Conservation (phyloP, 2,888 invertebrate species). For the Dryococelus australis region DNA sequence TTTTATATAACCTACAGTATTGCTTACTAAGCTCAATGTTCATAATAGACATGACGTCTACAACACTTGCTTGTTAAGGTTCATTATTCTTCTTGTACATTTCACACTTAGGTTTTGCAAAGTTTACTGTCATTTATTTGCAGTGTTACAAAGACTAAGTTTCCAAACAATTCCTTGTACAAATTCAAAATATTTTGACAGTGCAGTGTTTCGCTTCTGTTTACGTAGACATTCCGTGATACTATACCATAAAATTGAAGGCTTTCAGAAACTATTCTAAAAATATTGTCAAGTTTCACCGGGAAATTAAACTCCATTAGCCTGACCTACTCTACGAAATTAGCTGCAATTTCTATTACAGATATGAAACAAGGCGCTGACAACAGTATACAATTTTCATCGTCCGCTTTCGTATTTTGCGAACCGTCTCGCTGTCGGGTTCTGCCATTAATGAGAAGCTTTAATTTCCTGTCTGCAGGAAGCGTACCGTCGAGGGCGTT, state of each 20-base stretch:
- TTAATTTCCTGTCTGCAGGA: neutral
- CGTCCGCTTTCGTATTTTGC: neutral
- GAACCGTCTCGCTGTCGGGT: neutral
- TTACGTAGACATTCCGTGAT: too few species aligned
- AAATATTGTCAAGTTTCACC: neutral
- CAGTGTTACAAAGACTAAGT: too few species aligned
- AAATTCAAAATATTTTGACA: too few species aligned
- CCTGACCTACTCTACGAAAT: neutral
- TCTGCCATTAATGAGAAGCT: neutral
- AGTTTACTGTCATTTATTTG: too few species aligned
- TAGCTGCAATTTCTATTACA: neutral
- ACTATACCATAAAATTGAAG: neutral
- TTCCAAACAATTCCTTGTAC: too few species aligned
- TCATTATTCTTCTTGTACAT: too few species aligned
- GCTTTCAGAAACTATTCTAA: neutral
- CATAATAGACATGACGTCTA: too few species aligned
- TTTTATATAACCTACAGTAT: too few species aligned
- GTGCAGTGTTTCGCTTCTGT: too few species aligned
- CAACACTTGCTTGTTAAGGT: too few species aligned
- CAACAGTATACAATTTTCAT: neutral
- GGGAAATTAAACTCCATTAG: neutral
- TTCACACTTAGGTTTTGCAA: too few species aligned
- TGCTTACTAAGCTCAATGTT: too few species aligned
- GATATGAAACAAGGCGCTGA: neutral
- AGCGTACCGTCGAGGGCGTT: neutral